Evolutionary conservation across 1,140 invertebrate species (phyloP), one percentile per base, ranked within the genome.

Genomic region (Triops cancriformis): DNA sequence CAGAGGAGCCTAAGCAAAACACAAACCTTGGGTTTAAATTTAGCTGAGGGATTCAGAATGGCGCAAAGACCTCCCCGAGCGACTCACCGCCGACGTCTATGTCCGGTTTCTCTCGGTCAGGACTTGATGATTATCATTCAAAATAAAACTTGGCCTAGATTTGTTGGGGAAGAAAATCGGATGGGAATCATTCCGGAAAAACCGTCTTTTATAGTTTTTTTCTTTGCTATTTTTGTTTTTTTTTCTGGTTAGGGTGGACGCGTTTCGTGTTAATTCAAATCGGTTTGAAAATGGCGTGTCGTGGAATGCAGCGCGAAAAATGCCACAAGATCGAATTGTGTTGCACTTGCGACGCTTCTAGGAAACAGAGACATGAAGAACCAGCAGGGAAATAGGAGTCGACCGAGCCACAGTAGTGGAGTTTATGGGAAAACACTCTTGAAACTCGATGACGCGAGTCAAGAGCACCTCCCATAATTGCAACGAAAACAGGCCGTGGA

Each of bases 181-280:
- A 4, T 27, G 73, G 73, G 27, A 28, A 37, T 37, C 31, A 37
- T 37, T 4, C 31, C 31, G 31, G 31, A 37, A 7, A 37, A 7
- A 37, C 7, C 7, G 31, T 37, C 31, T 37, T 37, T 37, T 4
- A 37, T 4, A 23, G 2, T 27, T 72, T 2, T 74, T 78, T 77
- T 77, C 10, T 74, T 37, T 77, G 45, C 74, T 75, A 77, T 77
- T 77, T 81, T 41, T 78, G 84, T 82, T 86, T 85, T 84, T 84
- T 37, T 7, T 37, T n/a, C 7, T 37, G 31, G 31, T 37, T 37
- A 4, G 31, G 7, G 7, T 4, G 31, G 2, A 37, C 31, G 31
- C 31, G 7, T 37, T 37, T 37, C 31, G 31, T 2, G 31, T 37
- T 37, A 37, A 4, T 64, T 64, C 5, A 64, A 1, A 14, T 6